A percentile compares a stretch with the other conserved stretches of the same genome.
Conservation (phyloP, 2,113 vertebrate species). For the Arizona elegans region DNA sequence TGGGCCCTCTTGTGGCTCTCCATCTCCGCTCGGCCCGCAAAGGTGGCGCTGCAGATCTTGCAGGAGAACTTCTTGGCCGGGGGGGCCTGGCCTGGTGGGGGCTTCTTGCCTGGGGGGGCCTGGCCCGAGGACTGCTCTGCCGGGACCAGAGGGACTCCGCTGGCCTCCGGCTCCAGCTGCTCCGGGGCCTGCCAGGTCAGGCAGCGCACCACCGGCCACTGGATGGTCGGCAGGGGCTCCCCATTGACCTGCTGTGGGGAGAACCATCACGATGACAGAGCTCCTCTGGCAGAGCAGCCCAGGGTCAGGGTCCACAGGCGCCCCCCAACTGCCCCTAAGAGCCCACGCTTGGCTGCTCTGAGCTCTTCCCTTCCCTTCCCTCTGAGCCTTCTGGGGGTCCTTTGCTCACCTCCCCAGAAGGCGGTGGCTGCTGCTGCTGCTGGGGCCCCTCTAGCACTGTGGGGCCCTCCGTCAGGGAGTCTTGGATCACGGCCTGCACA, state of each 20-base stretch:
- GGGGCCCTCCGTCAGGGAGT: slow-evolving; percentile 73
- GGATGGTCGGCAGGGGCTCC: slow-evolving; percentile 59
- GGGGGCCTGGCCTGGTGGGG: slow-evolving; percentile 18
- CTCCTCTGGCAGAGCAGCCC: background rate
- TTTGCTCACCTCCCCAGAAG: slow-evolving; percentile 80
- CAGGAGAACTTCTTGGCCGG: slow-evolving; percentile 91
- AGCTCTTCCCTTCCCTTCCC: background rate
- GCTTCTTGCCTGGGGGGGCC: slow-evolving; percentile 50
- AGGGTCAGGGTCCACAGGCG: background rate
- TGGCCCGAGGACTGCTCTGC: slow-evolving; percentile 62
- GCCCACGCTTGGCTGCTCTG: background rate
- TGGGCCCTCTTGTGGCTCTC: slow-evolving; percentile 98
- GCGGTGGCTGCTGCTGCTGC: slow-evolving; percentile 78
- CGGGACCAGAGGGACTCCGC: slow-evolving; percentile 41
- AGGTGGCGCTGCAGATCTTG: slow-evolving; percentile 90
- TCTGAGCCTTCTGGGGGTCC: background rate
- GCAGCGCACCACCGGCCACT: slow-evolving; percentile 70
- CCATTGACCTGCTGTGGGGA: slow-evolving; percentile 69
- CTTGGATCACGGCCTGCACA: slow-evolving; percentile 67
- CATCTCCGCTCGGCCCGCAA: slow-evolving; percentile 93
- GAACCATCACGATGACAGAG: slow-evolving; percentile 1
- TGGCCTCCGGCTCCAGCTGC: slow-evolving; percentile 36
- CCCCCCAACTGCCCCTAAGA: slow-evolving; percentile 65
- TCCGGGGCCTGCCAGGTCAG: slow-evolving; percentile 56
- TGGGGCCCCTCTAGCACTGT: background rate